These are phyloP conservation scores for Venustoraphidia nigricollis DNA, from an alignment of 2,888 invertebrate genomes.

Conservation along the genomic window DNA sequence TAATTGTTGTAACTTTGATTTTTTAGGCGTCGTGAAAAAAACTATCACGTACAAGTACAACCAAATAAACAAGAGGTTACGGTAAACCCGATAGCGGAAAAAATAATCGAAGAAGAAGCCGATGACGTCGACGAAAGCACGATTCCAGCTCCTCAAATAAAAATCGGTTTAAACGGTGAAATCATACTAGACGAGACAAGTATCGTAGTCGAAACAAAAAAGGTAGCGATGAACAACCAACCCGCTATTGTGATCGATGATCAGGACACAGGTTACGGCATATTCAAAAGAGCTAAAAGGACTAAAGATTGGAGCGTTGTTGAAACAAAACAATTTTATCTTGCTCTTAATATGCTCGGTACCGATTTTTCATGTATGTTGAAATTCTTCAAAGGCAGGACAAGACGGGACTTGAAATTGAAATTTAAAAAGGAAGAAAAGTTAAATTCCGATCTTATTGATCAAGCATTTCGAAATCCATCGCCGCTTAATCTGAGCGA, in stretches of 20 bases:
- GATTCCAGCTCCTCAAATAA: slow-evolving; percentile 67
- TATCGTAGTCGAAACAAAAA: slow-evolving; percentile 59
- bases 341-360: slow-evolving; percentile 75
- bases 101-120: slow-evolving; percentile 11
- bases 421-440: slow-evolving; percentile 90
- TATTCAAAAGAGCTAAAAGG: slow-evolving; percentile 49
- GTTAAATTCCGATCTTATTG: slow-evolving; percentile 52
- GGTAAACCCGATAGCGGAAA: slow-evolving; percentile 4
- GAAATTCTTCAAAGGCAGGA: slow-evolving; percentile 60
- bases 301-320: slow-evolving; percentile 58
- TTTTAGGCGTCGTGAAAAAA: too few relatives aligned
- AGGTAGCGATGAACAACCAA: slow-evolving; percentile 44
- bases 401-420: slow-evolving; percentile 67
- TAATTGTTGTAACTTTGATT: too few relatives aligned
- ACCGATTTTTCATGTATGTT: slow-evolving; percentile 89
- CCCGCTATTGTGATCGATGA: slow-evolving; percentile 52
- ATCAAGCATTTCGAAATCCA: slow-evolving; percentile 56
- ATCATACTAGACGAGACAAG: slow-evolving; percentile 76
- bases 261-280: slow-evolving; percentile 35
- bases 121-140: slow-evolving; percentile 25
- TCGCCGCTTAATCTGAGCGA: slow-evolving; percentile 51
- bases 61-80: slow-evolving; percentile 1
- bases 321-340: slow-evolving; percentile 84
- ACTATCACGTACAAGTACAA: not conserved
- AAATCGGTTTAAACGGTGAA: slow-evolving; percentile 72